These are phyloP conservation scores for Cebidichthys violaceus DNA, from an alignment of 2,113 vertebrate genomes.

Conservation along the genomic window DNA sequence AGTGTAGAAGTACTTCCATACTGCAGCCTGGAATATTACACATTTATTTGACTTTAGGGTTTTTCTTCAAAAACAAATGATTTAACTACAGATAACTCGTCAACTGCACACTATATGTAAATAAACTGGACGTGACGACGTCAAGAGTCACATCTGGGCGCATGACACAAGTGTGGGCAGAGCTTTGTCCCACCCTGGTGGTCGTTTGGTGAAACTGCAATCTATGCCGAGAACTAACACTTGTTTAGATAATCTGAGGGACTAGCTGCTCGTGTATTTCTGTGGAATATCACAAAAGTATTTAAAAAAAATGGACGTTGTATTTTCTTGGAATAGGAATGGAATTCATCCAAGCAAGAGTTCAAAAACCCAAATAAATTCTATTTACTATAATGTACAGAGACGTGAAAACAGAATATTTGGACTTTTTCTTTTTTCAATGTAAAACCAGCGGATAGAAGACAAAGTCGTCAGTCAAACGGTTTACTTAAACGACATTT, in stretches of 20 bases:
- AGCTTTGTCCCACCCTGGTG: conserved; percentile 56
- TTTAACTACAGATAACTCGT: background rate
- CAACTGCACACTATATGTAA: background rate
- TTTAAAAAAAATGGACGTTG: background rate
- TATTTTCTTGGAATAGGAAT: background rate
- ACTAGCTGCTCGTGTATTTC: background rate
- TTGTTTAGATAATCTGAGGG: background rate
- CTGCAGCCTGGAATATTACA: background rate
- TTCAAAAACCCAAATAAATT: background rate
- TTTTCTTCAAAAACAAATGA: background rate
- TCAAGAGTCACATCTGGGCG: background rate
- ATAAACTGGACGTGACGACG: too few species aligned
- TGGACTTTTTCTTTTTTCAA: background rate
- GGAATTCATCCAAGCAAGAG: background rate
- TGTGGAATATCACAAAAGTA: background rate
- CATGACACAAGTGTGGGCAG: background rate
- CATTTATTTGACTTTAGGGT: background rate
- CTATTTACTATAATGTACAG: background rate
- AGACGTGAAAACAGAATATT: background rate
- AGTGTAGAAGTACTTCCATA: background rate
- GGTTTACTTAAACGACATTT: conserved; percentile 81
- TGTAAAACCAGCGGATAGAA: conserved; percentile 10
- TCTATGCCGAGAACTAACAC: background rate
- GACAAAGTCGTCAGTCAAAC: conserved; percentile 18
- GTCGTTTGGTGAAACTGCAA: conserved; percentile 37